These are phyloP conservation scores for Centrocercus urophasianus DNA, from an alignment of 2,113 vertebrate genomes.

Conservation along the genomic window DNA sequence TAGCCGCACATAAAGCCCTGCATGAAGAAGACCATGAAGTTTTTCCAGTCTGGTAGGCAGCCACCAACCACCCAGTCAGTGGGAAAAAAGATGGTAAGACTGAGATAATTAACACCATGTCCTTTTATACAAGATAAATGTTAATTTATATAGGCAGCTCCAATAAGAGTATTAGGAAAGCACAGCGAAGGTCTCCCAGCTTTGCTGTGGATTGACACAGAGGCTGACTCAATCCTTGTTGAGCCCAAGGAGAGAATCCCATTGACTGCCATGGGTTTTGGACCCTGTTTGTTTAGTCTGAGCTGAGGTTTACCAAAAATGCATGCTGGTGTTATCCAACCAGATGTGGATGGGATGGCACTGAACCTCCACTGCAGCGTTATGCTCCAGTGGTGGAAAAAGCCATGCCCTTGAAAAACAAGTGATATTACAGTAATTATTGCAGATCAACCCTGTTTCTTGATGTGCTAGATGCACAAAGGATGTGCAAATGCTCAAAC, in stretches of 20 bases:
- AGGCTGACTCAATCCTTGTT: not conserved
- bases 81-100: not conserved
- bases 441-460: not conserved
- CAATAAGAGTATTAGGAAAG: not conserved
- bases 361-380: accelerated
- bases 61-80: not conserved
- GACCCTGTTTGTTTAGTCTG: constrained; percentile 1
- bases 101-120: not conserved
- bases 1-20: not conserved
- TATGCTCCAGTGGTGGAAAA: constrained; percentile 14
- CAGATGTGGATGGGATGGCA: constrained; percentile 8
- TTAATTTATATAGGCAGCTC: not conserved
- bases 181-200: not conserved
- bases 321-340: not conserved
- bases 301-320: constrained; percentile 54
- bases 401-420: constrained; percentile 20
- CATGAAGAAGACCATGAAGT: not conserved
- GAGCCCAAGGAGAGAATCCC: not conserved
- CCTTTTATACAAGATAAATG: not conserved
- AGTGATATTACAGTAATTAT: not conserved
- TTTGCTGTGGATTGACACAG: not conserved
- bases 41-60: not conserved
- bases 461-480: accelerated
- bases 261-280: not conserved
- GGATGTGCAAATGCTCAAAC: not conserved